These are phyloP conservation scores for Enoplosus armatus DNA, from an alignment of 2,797 vertebrate species.

Conservation along the genomic window DNA sequence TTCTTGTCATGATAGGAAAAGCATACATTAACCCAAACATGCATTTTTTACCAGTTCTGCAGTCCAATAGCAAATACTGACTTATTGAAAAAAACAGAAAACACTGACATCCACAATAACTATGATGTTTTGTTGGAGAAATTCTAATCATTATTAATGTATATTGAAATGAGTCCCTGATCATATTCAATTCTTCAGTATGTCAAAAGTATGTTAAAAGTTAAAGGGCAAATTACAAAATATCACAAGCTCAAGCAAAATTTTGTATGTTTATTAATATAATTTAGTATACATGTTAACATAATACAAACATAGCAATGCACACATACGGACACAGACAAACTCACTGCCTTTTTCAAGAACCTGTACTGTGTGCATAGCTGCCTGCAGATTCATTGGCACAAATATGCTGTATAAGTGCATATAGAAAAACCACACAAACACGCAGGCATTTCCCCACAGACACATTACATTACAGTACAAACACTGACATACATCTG, in stretches of 20 bases:
- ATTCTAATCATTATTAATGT: background rate
- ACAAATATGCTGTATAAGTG: background rate
- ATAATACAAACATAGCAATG: no score
- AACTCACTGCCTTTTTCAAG: background rate
- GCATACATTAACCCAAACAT: background rate
- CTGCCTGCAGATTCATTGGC: background rate
- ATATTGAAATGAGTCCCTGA: background rate
- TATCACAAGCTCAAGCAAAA: no score
- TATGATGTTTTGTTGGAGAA: no score
- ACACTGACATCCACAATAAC: background rate
- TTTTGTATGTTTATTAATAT: background rate
- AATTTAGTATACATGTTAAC: no score
- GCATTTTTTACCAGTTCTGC: background rate
- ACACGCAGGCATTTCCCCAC: background rate
- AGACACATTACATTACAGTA: background rate
- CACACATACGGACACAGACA: background rate
- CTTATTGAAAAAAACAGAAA: no score
- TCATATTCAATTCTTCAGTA: background rate
- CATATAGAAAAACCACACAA: background rate
- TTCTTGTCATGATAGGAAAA: background rate
- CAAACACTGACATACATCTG: conserved; percentile 20
- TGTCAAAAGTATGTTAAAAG: no score
- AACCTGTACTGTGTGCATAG: background rate
- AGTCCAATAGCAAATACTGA: background rate
- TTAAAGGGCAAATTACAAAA: background rate